Percentiles rank a stretch among this genome's conserved stretches.
Conservation (phyloP, 2,888 invertebrate species). For the Xylocampa areola region DNA sequence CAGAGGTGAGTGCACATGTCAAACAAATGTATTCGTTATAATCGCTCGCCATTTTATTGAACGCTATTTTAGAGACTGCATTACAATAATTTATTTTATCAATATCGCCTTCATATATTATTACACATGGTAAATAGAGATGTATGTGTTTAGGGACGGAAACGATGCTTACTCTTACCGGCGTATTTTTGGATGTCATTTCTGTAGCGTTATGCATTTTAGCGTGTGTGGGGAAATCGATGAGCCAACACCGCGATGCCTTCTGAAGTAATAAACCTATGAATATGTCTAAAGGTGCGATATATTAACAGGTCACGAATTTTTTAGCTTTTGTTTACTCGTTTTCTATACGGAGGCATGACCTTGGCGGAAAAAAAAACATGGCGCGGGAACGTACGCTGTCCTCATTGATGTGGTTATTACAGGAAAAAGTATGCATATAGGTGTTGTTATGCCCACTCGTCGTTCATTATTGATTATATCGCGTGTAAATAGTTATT, state of each 20-base stretch:
- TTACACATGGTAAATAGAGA: constrained; percentile 73
- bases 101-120: constrained; percentile 47
- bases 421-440: constrained; percentile 61
- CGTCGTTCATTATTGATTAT: constrained; percentile 74
- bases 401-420: constrained; percentile 72
- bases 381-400: constrained; percentile 87
- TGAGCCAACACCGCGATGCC: constrained; percentile 74
- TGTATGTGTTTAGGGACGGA: constrained; percentile 47
- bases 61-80: constrained; percentile 72
- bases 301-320: constrained; percentile 41
- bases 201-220: constrained; percentile 70
- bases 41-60: constrained; percentile 89
- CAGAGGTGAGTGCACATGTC: constrained; percentile 94
- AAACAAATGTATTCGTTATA: constrained; percentile 83
- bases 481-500: constrained; percentile 75
- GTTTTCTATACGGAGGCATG: constrained; percentile 84
- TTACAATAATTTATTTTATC: constrained; percentile 58
- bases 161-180: constrained; percentile 71
- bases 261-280: constrained; percentile 47
- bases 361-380: constrained; percentile 88
- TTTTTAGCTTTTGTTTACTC: constrained; percentile 85
- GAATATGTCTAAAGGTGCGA: constrained; percentile 47
- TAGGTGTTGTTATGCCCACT: constrained; percentile 52
- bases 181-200: constrained; percentile 85
- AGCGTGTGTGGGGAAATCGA: constrained; percentile 81